Percentiles rank a stretch among this genome's conserved stretches.
Conservation (phyloP, 2,113 vertebrate genomes). For the Rynchops niger region DNA sequence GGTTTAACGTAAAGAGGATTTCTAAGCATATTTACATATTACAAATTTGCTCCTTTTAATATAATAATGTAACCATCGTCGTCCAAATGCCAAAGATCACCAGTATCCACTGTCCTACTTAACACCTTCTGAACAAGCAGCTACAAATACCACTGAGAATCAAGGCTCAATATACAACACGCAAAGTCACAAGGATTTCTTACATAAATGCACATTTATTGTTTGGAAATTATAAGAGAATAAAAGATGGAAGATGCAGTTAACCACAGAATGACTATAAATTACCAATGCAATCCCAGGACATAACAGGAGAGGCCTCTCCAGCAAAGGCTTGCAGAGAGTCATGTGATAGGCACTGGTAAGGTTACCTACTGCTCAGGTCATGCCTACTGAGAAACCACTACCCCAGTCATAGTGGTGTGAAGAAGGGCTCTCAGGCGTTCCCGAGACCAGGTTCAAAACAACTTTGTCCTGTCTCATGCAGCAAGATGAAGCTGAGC, state of each 20-base stretch:
- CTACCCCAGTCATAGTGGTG: accelerated
- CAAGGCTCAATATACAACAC: background rate
- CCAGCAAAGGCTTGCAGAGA: background rate
- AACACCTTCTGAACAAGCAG: background rate
- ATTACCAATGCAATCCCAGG: background rate
- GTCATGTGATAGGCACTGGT: no score
- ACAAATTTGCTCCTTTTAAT: background rate
- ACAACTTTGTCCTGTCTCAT: background rate
- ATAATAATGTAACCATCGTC: background rate
- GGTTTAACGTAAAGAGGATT: background rate
- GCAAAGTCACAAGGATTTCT: background rate
- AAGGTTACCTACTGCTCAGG: background rate
- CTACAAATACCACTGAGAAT: background rate
- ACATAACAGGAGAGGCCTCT: background rate
- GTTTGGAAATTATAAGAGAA: background rate
- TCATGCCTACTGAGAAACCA: background rate
- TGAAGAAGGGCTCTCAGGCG: accelerated
- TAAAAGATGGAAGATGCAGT: background rate
- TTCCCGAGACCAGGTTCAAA: background rate
- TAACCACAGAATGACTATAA: background rate
- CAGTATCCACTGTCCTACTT: background rate
- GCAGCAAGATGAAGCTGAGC: background rate
- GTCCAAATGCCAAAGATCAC: background rate
- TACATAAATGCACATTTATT: background rate
- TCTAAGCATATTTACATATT: background rate